Evolutionary conservation across 1,140 invertebrate genomes (phyloP).

Genomic region (Sycophila sp.): DNA sequence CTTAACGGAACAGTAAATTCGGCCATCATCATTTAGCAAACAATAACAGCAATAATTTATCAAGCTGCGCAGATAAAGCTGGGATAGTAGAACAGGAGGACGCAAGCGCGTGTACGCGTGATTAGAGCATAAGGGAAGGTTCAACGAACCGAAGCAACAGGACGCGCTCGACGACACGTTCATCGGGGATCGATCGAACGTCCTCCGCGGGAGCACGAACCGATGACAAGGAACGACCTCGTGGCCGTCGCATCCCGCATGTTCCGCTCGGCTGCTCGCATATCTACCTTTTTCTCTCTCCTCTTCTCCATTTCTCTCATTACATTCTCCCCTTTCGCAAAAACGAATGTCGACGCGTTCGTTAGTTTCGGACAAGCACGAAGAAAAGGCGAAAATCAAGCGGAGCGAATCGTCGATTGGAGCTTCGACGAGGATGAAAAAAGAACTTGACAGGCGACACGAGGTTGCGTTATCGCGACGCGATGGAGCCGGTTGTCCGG

Average conservation of each 20-base stretch:
- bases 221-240: background rate
- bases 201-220: no score
- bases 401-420: background rate
- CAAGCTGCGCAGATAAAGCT: background rate
- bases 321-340: no score
- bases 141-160: constrained; percentile 18
- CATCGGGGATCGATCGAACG: background rate
- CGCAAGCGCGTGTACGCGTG: background rate
- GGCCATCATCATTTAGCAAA: background rate
- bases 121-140: background rate
- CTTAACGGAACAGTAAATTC: no score
- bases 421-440: background rate
- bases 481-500: background rate
- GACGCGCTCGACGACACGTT: background rate
- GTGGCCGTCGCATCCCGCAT: no score
- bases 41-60: background rate
- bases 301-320: no score
- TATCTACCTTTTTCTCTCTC: no score
- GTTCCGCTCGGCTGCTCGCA: no score
- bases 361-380: no score
- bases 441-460: background rate
- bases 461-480: background rate
- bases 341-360: background rate
- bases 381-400: background rate
- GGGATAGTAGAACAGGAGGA: background rate